Evolutionary conservation across 2,113 vertebrate species (phyloP), one percentile per base, ranked within the genome.

Genomic region (Muscicapa adusta): DNA sequence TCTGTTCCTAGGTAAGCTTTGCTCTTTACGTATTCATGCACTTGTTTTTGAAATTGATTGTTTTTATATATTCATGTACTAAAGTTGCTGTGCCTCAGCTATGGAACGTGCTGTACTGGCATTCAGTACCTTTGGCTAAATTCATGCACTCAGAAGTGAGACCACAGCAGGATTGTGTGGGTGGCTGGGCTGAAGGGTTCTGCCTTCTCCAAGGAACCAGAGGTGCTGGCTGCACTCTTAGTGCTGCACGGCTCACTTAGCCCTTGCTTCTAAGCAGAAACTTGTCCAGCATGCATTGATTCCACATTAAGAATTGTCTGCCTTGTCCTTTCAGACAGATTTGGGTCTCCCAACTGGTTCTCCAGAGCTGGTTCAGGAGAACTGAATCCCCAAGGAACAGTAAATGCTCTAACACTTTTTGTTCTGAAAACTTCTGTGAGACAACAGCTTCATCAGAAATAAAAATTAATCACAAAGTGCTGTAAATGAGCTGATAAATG

Each of bases 281-380:
- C 38, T 50, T 66, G 31, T 28, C 19, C 18, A 62, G 8, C 19
- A 8, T 2, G 0, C 31, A 2, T 43, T 1, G 1, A 33, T 62
- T 47, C 11, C 22, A 48, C 33, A 13, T 54, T 29, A n/a, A 71
- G 61, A 51, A 56, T 8, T 54, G 13, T 19, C 56, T 58, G 19
- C 34, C 34, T 62, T 53, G 11, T 4, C 15, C 36, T 65, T 65
- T 36, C 9, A 70, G 28, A 31, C 25, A 45, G 20, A 12, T 43
- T 14, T 5, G 23, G 8, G 16, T 71, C 63, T 74, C 14, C 57
- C 48, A 75, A 0, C 4, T 16, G 14, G 18, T 28, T 58, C 34
- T 58, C 8, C 48, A 80, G 40, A 73, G n/a, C n/a, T 45, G 31
- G 6, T 26, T 87, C 23, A 34, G 24, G 45, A 66, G 29, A 82